A percentile compares a stretch with the other conserved stretches of the same genome.
These are phyloP conservation scores for Gulo gulo DNA, from an alignment of 2,113 vertebrate genomes.

Conservation along the genomic window DNA sequence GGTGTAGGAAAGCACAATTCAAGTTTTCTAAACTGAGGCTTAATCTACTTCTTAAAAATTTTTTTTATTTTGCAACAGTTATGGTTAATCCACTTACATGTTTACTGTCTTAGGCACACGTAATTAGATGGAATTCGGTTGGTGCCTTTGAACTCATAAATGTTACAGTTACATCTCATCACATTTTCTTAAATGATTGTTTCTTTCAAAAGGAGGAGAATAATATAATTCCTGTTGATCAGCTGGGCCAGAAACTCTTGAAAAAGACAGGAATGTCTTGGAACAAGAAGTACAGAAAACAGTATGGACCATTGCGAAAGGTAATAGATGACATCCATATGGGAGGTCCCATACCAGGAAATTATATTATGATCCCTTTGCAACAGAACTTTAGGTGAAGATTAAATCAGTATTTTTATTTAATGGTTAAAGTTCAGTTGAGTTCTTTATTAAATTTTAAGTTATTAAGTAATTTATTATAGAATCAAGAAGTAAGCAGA, in stretches of 20 bases:
- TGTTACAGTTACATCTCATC: neutral
- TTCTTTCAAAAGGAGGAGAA: conserved; percentile 77
- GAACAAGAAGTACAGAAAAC: conserved; percentile 94
- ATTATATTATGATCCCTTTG: neutral
- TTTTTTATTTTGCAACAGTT: neutral
- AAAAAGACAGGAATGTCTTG: conserved; percentile 91
- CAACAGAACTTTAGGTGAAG: neutral
- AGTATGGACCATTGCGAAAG: conserved; percentile 91
- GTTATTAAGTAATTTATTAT: neutral
- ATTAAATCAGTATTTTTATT: neutral
- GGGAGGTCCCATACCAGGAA: neutral
- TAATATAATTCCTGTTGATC: conserved; percentile 85
- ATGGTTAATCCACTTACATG: neutral
- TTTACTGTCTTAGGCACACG: neutral
- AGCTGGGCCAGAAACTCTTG: conserved; percentile 93
- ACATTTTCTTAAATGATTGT: conserved; percentile 15
- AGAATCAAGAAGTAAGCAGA: neutral
- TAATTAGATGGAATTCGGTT: neutral
- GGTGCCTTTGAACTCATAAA: neutral
- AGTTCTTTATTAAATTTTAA: neutral
- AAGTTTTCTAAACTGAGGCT: conserved; percentile 21
- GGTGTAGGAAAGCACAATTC: neutral
- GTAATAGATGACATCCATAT: conserved; percentile 73
- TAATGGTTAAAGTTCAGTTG: neutral
- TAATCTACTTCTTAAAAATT: neutral